Conservation (phyloP, 2,888 invertebrate species). For the Ormyrus labotus region DNA sequence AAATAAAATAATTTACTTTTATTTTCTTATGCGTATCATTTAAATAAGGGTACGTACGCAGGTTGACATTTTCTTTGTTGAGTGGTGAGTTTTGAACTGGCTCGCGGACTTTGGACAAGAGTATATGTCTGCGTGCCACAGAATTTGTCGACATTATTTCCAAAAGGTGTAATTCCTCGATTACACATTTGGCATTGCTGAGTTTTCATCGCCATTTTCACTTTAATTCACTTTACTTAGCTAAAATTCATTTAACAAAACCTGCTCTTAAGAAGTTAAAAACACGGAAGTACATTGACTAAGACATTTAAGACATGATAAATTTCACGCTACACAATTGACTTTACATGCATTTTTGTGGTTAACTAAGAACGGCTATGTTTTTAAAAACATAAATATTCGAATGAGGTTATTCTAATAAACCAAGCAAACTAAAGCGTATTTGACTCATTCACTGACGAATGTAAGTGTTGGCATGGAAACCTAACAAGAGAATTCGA, state of each 20-base stretch:
- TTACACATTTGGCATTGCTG: slow-evolving; percentile 71
- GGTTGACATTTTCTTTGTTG: slow-evolving; percentile 66
- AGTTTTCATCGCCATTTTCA: slow-evolving; percentile 66
- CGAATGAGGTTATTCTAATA: slow-evolving; percentile 26
- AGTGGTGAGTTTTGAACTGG: slow-evolving; percentile 65
- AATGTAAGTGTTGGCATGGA: slow-evolving; percentile 61
- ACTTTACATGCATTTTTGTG: not conserved
- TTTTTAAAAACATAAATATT: slow-evolving; percentile 25
- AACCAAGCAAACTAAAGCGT: slow-evolving; percentile 31
- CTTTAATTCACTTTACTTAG: not conserved
- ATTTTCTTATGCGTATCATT: too few relatives aligned
- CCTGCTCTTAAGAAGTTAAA: too few relatives aligned
- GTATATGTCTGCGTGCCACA: slow-evolving; percentile 65
- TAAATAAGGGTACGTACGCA: slow-evolving; percentile 22
- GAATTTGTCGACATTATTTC: slow-evolving; percentile 51
- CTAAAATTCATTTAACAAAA: too few relatives aligned
- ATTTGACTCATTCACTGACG: slow-evolving; percentile 34
- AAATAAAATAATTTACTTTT: too few relatives aligned
- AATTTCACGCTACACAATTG: too few relatives aligned
- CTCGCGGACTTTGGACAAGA: slow-evolving; percentile 69
- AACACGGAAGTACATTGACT: too few relatives aligned
- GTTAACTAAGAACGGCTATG: not conserved
- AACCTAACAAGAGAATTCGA: slow-evolving; percentile 61
- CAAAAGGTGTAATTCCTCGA: slow-evolving; percentile 64
- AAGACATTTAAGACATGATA: too few relatives aligned